Base-by-base conservation (phyloP, 1,140 invertebrate species). In the Araneus ventricosus region DNA sequence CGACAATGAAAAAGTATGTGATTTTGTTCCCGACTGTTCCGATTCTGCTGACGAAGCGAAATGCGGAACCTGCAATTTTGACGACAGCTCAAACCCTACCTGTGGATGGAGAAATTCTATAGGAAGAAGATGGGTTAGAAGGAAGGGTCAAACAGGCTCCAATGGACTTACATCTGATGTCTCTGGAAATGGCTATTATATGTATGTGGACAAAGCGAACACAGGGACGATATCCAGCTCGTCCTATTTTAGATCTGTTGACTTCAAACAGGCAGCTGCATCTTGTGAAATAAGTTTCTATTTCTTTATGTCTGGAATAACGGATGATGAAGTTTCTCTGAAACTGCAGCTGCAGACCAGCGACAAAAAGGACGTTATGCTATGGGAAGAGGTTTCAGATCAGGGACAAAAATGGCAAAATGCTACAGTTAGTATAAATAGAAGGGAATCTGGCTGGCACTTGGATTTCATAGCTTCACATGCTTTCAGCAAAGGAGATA, bases 21-120 rank as follows among this genome's bases (percentile, higher is more conserved):
- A 94, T 82, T 94, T 94, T 63, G 79, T 90, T 37, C 88, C 79
- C 2, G 88, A 94, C 14, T 94, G 94, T 59, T 57, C 61, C 3
- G 94, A 94, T 86, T 45, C 45, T 5, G 63, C 92, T 10, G 94
- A 94, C 67, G 94, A 94, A 90, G 37, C 30, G 22, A 90, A 93
- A 88, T 94, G 94, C 79, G 94, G 90, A 14, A 34, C 82, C 2
- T 93, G 94, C 39, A 86, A 27, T 24, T 94, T 94, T 61, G 88
- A 92, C 45, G 79, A 91, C 30, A 75, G 88, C 27, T 57, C 17
- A 6, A 85, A 94, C 45, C 88, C 89, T 27, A 88, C 63, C 6
- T 94, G 94, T 88, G 94, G 94, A n/a, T 94, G 94, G 94, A 89
- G 7, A 7, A 93, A 94, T 63, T 14, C 3, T 14, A 92, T 61